Conservation (phyloP, 2,113 vertebrate species). For the Collichthys lucidus region DNA sequence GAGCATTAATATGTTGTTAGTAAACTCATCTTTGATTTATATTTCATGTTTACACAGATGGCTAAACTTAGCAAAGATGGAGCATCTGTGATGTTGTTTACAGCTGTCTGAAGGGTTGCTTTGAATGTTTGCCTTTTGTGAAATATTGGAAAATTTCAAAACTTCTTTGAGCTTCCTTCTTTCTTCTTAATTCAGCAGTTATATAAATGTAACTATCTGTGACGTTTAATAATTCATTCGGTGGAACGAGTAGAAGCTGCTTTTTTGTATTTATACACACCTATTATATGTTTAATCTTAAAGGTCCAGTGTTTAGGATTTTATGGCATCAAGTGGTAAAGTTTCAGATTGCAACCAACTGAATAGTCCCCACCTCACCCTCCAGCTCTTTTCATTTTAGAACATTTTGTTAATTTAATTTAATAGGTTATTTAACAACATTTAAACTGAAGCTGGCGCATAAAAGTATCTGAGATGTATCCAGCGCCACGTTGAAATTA, state of each 20-base stretch:
- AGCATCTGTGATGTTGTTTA: not conserved
- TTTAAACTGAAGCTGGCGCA: no score
- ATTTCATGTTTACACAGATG: conserved; percentile 4
- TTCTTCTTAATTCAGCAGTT: not conserved
- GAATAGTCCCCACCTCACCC: no score
- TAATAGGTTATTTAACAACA: no score
- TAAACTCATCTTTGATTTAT: not conserved
- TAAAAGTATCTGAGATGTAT: no score
- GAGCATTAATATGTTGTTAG: not conserved
- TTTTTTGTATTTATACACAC: not conserved
- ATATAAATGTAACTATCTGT: not conserved
- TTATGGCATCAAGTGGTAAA: no score
- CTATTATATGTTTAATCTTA: not conserved
- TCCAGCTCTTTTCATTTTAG: no score
- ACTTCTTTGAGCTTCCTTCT: not conserved
- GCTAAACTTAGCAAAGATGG: not conserved
- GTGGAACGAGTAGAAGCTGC: not conserved
- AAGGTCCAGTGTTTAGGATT: no score
- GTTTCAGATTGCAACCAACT: no score
- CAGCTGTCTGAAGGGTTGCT: not conserved
- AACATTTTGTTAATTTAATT: no score
- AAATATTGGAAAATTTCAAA: no score
- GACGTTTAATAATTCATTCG: not conserved
- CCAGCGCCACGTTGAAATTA: no score
- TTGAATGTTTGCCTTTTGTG: no score